Conservation (phyloP, 1,140 invertebrate species). For the Medauroidea extradentata region DNA sequence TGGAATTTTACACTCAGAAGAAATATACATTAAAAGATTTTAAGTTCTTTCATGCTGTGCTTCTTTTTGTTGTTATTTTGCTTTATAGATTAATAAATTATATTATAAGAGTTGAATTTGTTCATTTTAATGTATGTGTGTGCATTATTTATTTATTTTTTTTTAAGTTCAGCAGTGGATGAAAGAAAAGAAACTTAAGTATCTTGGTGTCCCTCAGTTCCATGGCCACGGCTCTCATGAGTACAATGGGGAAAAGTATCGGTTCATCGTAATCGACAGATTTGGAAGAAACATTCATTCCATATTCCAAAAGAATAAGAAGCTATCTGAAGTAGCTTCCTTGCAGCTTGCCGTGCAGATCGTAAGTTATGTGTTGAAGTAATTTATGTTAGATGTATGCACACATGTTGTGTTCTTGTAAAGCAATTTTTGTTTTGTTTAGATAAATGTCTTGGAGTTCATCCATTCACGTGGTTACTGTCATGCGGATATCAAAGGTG, state of each 20-base stretch:
- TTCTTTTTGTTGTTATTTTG: too few species aligned
- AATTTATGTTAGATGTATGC: slow-evolving; percentile 13
- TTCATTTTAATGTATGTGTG: slow-evolving; percentile 16
- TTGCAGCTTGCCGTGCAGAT: slow-evolving; percentile 81
- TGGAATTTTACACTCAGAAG: too few species aligned
- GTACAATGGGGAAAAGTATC: slow-evolving; percentile 68
- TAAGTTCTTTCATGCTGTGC: too few species aligned
- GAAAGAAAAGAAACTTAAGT: slow-evolving; percentile 62
- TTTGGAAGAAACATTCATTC: slow-evolving; percentile 89
- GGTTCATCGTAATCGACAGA: slow-evolving; percentile 88
- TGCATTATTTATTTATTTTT: slow-evolving; percentile 17
- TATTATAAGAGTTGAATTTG: not conserved
- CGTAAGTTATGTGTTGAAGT: not conserved
- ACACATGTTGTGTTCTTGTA: not conserved
- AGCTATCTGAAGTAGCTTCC: slow-evolving; percentile 68
- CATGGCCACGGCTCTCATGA: slow-evolving; percentile 78
- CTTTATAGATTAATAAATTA: too few species aligned
- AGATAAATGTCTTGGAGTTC: slow-evolving; percentile 83
- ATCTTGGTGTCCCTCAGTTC: slow-evolving; percentile 82
- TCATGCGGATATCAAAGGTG: slow-evolving; percentile 90
- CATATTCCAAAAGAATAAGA: slow-evolving; percentile 65
- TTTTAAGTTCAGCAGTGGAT: slow-evolving; percentile 73
- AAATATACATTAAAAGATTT: too few species aligned
- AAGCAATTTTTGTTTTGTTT: not conserved
- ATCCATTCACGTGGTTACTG: slow-evolving; percentile 82